Evolutionary conservation across 2,797 vertebrate species (phyloP), one percentile per base, ranked within the genome.

Genomic region (Hyperoplus lanceolatus): DNA sequence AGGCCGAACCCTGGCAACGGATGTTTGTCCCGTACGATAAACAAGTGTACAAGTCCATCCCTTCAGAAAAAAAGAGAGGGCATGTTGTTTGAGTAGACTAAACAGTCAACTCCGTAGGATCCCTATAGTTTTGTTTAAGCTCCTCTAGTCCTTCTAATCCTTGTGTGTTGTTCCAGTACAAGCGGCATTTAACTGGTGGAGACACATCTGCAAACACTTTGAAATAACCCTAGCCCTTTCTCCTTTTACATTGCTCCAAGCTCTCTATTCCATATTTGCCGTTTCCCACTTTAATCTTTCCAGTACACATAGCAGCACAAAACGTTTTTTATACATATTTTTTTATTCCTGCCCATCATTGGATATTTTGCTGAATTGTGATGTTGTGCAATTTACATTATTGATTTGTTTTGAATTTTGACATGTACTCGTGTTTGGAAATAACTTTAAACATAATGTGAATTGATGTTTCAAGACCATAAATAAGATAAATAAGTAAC

Each of bases 161-260:
- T 59, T 1, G 82, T 94, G 86, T 95, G 96, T 95, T 96, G 95
- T 95, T 95, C 82, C 78, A 85, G 79, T 79, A 85, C 82, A 81
- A 88, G 80, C 85, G 71, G 87, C 86, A 79, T 92, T 87, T 90
- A 91, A 90, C 91, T 91, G 87, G 89, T 90, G 90, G 92, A 94
- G 95, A 89, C 84, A 63, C 96, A 97, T 97, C 96, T 98, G 97
- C 96, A 95, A 96, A 95, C 95, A 96, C 93, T 97, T 97, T 96
- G 92, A 95, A 89, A 95, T 51, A 29, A 82, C 77, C 72, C 72
- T 42, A 70, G 70, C 70, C 60, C 56, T 80, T 87, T 84, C 85
- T 86, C 64, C 69, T 85, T 87, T 74, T 79, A 86, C 61, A 56
- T 45, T 65, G 71, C 73, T 81, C 68, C 81, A 73, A 83, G 73